Evolutionary conservation across 2,797 vertebrate species (phyloP).

Genomic region (Fistularia commersonii): DNA sequence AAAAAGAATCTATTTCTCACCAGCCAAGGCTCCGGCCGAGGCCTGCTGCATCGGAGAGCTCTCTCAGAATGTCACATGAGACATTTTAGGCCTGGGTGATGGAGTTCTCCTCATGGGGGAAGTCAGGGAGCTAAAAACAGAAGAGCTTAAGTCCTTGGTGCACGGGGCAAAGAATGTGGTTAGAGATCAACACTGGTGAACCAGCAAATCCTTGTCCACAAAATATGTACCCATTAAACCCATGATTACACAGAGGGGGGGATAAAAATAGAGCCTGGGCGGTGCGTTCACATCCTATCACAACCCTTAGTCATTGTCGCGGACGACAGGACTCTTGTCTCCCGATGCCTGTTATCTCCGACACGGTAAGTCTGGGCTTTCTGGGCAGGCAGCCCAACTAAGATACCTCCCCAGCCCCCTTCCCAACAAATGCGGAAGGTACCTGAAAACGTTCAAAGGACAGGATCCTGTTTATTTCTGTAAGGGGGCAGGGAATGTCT

Average conservation of each 20-base stretch:
- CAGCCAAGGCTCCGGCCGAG: too few species aligned
- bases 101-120: constrained; percentile 26
- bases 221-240: constrained; percentile 47
- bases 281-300: constrained; percentile 7
- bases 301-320: constrained; percentile 3
- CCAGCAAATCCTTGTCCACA: constrained; percentile 34
- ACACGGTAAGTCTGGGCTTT: constrained; percentile 4
- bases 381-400: not conserved
- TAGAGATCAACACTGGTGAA: constrained; percentile 48
- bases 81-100: constrained; percentile 3
- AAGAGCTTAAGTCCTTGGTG: constrained; percentile 24
- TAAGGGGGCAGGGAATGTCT: constrained; percentile 4
- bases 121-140: constrained; percentile 45
- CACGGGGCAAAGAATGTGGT: constrained; percentile 32
- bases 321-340: constrained; percentile 5
- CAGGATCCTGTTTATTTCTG: constrained; percentile 32
- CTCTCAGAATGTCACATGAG: constrained; percentile 13
- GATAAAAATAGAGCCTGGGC: constrained; percentile 35
- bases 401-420: constrained; percentile 12
- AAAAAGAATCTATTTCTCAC: not conserved
- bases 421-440: not conserved
- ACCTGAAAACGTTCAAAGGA: constrained; percentile 34
- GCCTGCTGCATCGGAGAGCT: not conserved
- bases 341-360: constrained; percentile 6
- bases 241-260: constrained; percentile 31